Percentiles rank a stretch among this genome's conserved stretches.
phyloP scores from a whole-genome alignment of 1,140 invertebrate genomes.

The Agrilus planipennis region DNA sequence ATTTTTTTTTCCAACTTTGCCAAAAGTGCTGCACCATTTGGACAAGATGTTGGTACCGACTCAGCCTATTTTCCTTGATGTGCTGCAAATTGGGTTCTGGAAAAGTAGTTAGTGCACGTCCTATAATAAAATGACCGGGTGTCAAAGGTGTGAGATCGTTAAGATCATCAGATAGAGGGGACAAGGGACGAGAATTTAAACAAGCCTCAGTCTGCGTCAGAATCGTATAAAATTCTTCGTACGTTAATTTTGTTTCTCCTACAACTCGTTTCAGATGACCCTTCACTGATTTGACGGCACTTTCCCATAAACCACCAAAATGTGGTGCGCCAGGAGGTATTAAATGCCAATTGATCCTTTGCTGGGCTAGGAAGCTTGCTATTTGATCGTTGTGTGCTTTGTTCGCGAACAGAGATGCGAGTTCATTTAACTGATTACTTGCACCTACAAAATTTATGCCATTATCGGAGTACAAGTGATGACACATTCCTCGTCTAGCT shows the following conservation, averaged over 20 bases:
- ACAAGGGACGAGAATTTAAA: constrained; percentile 25
- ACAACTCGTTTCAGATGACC: constrained; percentile 15
- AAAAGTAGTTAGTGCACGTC: constrained; percentile 3
- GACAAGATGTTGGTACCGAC: neutral
- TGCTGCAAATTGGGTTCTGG: neutral
- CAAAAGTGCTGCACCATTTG: constrained; percentile 2
- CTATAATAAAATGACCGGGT: constrained; percentile 9
- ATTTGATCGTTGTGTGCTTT: constrained; percentile 4
- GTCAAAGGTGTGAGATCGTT: constrained; percentile 6
- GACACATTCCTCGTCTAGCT: neutral
- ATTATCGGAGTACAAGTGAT: neutral
- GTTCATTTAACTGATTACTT: neutral
- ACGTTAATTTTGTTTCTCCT: constrained; percentile 16
- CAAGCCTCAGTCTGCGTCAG: constrained; percentile 20
- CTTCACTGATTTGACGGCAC: constrained; percentile 21
- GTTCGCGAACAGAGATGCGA: neutral
- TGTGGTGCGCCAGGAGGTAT: constrained; percentile 11
- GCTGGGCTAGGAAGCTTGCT: no score
- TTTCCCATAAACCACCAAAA: constrained; percentile 28
- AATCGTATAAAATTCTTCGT: constrained; percentile 21
- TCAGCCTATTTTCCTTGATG: no score
- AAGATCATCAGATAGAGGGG: constrained; percentile 10
- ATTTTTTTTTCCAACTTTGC: neutral
- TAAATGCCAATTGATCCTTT: constrained; percentile 5
- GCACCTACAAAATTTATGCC: neutral